phyloP scores from a whole-genome alignment of 2,797 vertebrate genomes.

The Buceros bicornis region DNA sequence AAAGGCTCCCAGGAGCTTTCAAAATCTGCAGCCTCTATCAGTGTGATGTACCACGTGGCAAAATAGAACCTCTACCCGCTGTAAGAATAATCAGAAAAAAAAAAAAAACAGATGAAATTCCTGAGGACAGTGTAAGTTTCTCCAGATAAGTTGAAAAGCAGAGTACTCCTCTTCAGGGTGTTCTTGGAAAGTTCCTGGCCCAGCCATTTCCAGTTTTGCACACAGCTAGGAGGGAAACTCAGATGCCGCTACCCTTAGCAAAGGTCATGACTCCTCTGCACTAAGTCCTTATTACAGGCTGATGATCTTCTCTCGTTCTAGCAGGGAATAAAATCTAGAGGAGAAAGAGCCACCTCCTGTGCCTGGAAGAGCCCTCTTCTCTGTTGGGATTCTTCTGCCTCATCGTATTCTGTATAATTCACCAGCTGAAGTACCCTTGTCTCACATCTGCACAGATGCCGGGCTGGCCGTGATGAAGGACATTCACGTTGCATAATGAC shows the following conservation, averaged over 20 bases:
- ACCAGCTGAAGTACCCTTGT: neutral
- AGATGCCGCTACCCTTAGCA: neutral
- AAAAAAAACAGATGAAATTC: neutral
- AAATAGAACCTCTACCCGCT: slow-evolving; percentile 12
- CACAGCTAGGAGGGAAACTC: neutral
- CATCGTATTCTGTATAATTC: neutral
- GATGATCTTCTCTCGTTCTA: neutral
- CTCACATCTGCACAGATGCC: neutral
- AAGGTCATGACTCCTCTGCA: neutral
- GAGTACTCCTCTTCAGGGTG: neutral
- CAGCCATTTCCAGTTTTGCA: neutral
- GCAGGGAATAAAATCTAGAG: neutral
- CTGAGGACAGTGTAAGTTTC: neutral
- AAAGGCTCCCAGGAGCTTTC: neutral
- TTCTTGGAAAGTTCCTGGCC: slow-evolving; percentile 6
- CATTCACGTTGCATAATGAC: neutral
- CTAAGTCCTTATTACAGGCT: neutral
- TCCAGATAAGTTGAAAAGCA: neutral
- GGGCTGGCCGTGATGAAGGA: neutral
- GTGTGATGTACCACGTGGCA: neutral
- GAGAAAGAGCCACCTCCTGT: neutral
- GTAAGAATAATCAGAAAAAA: slow-evolving; percentile 9
- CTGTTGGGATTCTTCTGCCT: neutral
- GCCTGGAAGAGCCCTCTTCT: neutral
- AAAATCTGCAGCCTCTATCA: neutral